Evolutionary conservation across 2,888 invertebrate species (phyloP).

Genomic region (Lysandra bellargus): DNA sequence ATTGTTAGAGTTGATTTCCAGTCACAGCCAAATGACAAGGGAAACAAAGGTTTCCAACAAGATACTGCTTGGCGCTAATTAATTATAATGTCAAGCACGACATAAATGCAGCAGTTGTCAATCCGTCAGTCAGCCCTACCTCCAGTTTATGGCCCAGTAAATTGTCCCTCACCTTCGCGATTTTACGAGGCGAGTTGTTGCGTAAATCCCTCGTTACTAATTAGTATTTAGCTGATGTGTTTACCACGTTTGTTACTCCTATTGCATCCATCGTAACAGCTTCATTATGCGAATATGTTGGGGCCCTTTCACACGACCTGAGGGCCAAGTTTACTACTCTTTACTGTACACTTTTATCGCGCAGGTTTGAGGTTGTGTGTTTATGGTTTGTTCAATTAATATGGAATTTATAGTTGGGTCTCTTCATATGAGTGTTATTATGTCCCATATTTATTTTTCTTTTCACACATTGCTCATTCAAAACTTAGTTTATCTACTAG

Average conservation of each 20-base stretch:
- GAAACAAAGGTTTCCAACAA: not conserved
- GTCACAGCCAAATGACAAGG: not conserved
- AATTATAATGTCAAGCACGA: slow-evolving; percentile 47
- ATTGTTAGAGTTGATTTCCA: not conserved
- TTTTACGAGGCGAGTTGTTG: slow-evolving; percentile 48
- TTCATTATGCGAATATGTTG: slow-evolving; percentile 1
- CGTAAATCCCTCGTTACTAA: slow-evolving; percentile 50
- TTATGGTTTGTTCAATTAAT: not conserved
- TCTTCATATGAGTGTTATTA: not conserved
- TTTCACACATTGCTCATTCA: not conserved
- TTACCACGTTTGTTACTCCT: slow-evolving; percentile 17
- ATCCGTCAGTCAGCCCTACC: slow-evolving; percentile 51
- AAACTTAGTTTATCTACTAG: not conserved
- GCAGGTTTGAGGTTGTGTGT: not conserved
- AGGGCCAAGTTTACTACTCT: slow-evolving; percentile 8
- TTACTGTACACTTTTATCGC: not conserved
- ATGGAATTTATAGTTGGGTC: not conserved
- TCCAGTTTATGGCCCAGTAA: slow-evolving; percentile 66
- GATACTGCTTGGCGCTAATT: slow-evolving; percentile 34
- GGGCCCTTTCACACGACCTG: not conserved
- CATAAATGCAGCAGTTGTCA: slow-evolving; percentile 47
- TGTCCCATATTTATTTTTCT: not conserved
- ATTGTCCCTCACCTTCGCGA: slow-evolving; percentile 53
- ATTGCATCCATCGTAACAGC: slow-evolving; percentile 7
- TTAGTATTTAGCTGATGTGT: slow-evolving; percentile 37